A percentile compares a stretch with the other conserved stretches of the same genome.
Evolutionary conservation across 2,797 vertebrate species (phyloP).

Genomic region (Alosa sapidissima): DNA sequence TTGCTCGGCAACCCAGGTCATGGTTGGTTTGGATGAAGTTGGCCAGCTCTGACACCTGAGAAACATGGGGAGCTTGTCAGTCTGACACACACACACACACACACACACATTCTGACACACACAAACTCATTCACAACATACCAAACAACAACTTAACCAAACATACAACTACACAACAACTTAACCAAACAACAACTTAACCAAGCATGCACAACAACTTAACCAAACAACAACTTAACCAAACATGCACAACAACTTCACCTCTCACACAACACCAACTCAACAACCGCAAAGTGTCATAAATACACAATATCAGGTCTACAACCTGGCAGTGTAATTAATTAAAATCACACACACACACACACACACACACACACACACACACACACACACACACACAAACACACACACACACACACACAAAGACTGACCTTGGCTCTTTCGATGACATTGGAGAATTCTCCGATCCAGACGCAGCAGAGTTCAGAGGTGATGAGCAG

Average conservation of each 20-base stretch:
- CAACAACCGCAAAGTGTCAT: too few relatives aligned
- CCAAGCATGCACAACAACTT: too few relatives aligned
- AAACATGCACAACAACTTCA: too few relatives aligned
- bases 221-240: too few relatives aligned
- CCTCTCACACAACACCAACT: too few relatives aligned
- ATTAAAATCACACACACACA: background rate
- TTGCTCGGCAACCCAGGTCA: conserved; percentile 93
- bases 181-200: too few relatives aligned
- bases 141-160: too few relatives aligned
- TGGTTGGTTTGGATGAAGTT: conserved; percentile 92
- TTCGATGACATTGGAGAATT: conserved; percentile 97
- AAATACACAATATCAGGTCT: too few relatives aligned
- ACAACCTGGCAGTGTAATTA: too few relatives aligned
- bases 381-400: background rate
- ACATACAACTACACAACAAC: too few relatives aligned
- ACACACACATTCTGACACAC: background rate
- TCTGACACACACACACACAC: background rate
- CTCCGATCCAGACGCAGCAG: conserved; percentile 94
- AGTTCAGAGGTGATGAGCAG: conserved; percentile 86
- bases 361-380: conserved; percentile 21
- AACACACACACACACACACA: background rate
- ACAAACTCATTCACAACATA: too few relatives aligned
- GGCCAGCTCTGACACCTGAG: conserved; percentile 89
- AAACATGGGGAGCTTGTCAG: background rate
- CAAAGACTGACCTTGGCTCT: conserved; percentile 85